Evolutionary conservation across 2,888 invertebrate species (phyloP).

Genomic region (Sinhomidia bicolor): DNA sequence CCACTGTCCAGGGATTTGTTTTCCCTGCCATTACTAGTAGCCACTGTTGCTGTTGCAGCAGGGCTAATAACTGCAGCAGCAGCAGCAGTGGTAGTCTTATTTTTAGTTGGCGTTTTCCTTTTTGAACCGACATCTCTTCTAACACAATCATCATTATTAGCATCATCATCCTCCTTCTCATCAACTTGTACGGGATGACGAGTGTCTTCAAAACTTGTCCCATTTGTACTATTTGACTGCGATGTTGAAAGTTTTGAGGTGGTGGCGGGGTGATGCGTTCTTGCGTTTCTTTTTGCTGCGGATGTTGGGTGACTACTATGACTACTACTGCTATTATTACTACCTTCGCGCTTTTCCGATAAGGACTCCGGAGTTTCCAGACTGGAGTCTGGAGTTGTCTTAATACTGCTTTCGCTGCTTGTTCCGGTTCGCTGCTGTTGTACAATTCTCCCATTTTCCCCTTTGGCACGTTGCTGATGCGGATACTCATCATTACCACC

Average conservation of each 20-base stretch:
- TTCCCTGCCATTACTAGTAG: not conserved
- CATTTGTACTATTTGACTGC: constrained; percentile 52
- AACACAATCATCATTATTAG: not conserved
- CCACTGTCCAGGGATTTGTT: constrained; percentile 52
- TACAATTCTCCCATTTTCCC: constrained; percentile 51
- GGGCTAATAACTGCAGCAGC: not conserved
- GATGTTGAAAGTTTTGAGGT: constrained; percentile 20
- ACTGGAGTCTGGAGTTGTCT: constrained; percentile 66
- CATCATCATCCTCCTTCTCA: no score
- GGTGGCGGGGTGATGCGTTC: not conserved
- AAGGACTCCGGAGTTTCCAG: constrained; percentile 57
- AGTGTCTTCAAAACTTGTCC: constrained; percentile 17
- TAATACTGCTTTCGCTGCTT: constrained; percentile 70
- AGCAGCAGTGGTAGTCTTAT: not conserved
- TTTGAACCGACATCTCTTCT: not conserved
- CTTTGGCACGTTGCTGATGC: constrained; percentile 64
- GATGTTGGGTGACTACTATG: not conserved
- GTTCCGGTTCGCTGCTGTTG: constrained; percentile 49
- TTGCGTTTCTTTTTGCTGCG: not conserved
- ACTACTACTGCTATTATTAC: no score
- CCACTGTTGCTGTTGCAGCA: not conserved
- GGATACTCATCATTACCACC: not conserved
- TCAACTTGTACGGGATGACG: not conserved
- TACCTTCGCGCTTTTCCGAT: constrained; percentile 2
- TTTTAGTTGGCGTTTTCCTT: constrained; percentile 28